Conservation (phyloP, 2,888 invertebrate species). For the Dynastes tityus region DNA sequence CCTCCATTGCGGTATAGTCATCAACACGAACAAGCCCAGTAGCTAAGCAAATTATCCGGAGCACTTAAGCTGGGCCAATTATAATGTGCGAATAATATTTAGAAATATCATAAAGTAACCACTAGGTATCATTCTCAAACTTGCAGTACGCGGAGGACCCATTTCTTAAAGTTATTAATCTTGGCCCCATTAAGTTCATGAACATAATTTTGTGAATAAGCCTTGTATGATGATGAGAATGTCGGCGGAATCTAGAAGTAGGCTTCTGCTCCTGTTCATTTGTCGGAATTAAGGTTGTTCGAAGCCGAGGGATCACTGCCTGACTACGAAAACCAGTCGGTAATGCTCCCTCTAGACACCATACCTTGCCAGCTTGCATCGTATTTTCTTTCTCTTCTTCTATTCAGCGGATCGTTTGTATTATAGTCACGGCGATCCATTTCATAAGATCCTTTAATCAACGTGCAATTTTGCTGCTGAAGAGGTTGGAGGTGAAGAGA, state of each 20-base stretch:
- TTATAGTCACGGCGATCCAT: conserved; percentile 52
- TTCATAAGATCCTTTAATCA: conserved; percentile 53
- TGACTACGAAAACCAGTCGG: conserved; percentile 26
- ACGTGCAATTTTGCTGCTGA: conserved; percentile 48
- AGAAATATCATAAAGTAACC: too few species aligned
- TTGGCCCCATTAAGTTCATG: background rate
- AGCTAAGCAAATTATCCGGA: too few species aligned
- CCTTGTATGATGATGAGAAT: conserved; percentile 14
- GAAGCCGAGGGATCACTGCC: conserved; percentile 22
- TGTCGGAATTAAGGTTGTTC: conserved; percentile 51
- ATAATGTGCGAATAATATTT: too few species aligned
- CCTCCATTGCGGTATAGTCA: too few species aligned
- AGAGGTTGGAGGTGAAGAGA: background rate
- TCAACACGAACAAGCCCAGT: too few species aligned
- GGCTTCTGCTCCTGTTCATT: conserved; percentile 51
- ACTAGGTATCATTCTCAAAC: too few species aligned
- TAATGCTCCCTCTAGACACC: background rate
- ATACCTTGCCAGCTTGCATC: background rate
- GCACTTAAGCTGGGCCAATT: too few species aligned
- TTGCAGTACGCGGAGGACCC: too few species aligned
- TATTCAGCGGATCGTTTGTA: conserved; percentile 44
- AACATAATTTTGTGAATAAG: conserved; percentile 7
- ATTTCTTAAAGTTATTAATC: background rate
- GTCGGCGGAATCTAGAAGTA: conserved; percentile 49
- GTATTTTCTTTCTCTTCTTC: background rate